Evolutionary conservation across 2,113 vertebrate species (phyloP).

Genomic region (Cebus imitator): DNA sequence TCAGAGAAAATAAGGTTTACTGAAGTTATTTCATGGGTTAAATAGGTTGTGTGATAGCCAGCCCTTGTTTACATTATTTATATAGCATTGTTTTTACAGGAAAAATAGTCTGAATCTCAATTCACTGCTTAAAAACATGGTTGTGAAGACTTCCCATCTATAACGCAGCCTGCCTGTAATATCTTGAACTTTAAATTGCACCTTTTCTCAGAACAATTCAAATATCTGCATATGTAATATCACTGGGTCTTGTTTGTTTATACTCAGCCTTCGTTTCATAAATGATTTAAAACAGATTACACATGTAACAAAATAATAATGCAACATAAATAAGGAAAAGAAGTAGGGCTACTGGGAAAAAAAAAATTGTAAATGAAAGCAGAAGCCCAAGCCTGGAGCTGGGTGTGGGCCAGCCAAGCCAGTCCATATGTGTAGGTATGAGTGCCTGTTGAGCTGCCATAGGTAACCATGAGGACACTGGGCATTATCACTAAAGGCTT

Average conservation of each 20-base stretch:
- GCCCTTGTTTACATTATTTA: neutral
- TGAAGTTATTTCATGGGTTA: conserved; percentile 17
- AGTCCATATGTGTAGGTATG: accelerated
- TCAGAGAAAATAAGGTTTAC: neutral
- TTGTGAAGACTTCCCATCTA: conserved; percentile 17
- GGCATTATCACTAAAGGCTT: neutral
- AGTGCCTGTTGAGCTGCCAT: accelerated
- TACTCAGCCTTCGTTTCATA: conserved; percentile 21
- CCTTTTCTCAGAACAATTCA: conserved; percentile 3
- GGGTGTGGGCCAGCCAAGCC: neutral
- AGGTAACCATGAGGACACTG: accelerated
- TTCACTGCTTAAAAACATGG: neutral
- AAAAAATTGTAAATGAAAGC: neutral
- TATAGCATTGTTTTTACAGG: neutral
- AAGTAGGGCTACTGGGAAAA: neutral
- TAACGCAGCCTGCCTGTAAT: neutral
- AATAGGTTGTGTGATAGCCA: neutral
- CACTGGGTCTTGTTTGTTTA: conserved; percentile 57
- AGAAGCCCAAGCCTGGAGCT: neutral
- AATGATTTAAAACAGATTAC: conserved; percentile 42
- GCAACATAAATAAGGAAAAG: neutral
- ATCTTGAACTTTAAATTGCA: conserved; percentile 56
- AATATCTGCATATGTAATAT: conserved; percentile 18
- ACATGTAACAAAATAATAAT: neutral
- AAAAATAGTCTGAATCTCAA: neutral